Evolutionary conservation across 2,888 invertebrate species (phyloP), one percentile per base, ranked within the genome.

Genomic region (Melanchra persicariae): DNA sequence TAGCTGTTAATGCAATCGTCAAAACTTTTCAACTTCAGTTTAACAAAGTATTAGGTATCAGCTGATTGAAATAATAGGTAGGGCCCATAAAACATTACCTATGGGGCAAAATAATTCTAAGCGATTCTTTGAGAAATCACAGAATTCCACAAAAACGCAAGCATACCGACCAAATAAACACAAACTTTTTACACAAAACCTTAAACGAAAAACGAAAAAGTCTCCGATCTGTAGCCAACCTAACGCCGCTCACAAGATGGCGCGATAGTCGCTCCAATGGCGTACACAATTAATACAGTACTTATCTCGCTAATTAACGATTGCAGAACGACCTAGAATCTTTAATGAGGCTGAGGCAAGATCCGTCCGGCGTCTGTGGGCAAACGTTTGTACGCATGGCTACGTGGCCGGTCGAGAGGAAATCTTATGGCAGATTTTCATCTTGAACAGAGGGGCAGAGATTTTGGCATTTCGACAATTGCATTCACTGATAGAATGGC

Each of bases 251-350:
- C 83, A 77, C 86, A 81, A 92, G 93, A 94, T 94, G 90, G 87
- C 86, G 88, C 91, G 95, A 95, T 94, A 94, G 87, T 77, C 62
- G 86, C 81, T 89, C 93, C 92, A 94, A 93, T 94, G 94, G 93
- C 93, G 91, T 92, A 93, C 92, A 93, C 95, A 95, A 95, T 95
- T 95, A 95, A 95, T 95, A 93, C 94, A 87, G 90, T 88, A 94
- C 92, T 94, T 95, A 95, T 94, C 95, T 95, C 88, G 76, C 93
- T 95, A 95, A 95, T 95, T 95, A 95, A 93, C 91, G 91, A 95
- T 95, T 95, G 95, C 94, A 92, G 89, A 88, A 87, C 92, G 95
- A 94, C 95, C 95, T 95, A 95, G 95, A 95, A 95, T 95, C 93
- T 92, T 90, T 94, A 95, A 95, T 95, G 95, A 95, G 95, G 82